Evolutionary conservation across 2,113 vertebrate species (phyloP), one percentile per base, ranked within the genome.

Genomic region (Bufo gargarizans): DNA sequence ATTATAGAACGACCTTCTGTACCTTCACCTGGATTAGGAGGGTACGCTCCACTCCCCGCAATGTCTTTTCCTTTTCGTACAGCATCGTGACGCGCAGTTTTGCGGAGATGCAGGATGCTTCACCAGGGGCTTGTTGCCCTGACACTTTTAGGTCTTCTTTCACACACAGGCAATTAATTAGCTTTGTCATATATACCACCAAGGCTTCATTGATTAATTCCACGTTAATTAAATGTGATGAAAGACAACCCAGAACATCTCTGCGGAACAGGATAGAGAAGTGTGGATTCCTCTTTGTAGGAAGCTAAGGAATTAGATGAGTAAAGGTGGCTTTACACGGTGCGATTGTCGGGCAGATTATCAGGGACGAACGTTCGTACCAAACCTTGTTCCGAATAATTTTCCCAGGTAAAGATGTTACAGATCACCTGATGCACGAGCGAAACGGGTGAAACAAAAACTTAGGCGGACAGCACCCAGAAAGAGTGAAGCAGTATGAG

Each of bases 111-210:
- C 17, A 3, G 22, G 59, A 49, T 12, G 33, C n/a, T 81, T 33
- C 20, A 59, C 78, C 1, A 45, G 55, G 55, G 80, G 58, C 80
- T 82, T 49, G n/a, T 79, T 79, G 77, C 6, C 56, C 78, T 79
- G 78, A 81, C 58, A 65, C 80, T 65, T 78, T 53, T 12, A 55
- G 58, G 61, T 63, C 43, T 47, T 65, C 33, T 20, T 82, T 63
- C 45, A 20, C 61, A 33, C 45, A 49, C 58, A 82, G 43, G 59
- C 58, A 82, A 47, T 82, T 63, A 47, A 82, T 63, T 82, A 65
- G 16, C 80, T 61, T 4, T 63, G 33, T 0, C 19, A 49, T 82
- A 49, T 82, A 11, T 3, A 47, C 45, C 20, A 50, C 47, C 80
- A 82, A 50, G 45, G 20, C 12, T 1, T 61, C 20, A 82, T 63